phyloP scores from a whole-genome alignment of 1,140 invertebrate species.

The Drosophila sucinea region DNA sequence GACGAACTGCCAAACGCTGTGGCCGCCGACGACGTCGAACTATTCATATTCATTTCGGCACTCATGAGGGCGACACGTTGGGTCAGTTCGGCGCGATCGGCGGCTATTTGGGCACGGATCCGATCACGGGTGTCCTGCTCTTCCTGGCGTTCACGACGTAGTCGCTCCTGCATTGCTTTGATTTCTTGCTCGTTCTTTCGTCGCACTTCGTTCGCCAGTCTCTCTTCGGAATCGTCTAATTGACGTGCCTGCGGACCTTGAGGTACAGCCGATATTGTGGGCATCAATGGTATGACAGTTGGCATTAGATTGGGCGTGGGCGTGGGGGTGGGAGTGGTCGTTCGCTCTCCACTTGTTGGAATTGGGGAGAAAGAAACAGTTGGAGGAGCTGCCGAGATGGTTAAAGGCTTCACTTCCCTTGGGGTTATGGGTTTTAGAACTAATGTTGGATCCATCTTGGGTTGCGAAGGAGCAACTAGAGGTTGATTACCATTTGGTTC shows the following conservation, averaged over 20 bases:
- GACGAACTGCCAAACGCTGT: conserved; percentile 15
- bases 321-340: not conserved
- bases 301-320: conserved; percentile 1
- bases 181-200: conserved; percentile 89
- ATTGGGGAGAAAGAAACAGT: not conserved
- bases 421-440: too few species aligned
- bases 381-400: conserved; percentile 7
- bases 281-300: conserved; percentile 21
- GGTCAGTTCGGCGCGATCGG: conserved; percentile 85
- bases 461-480: too few species aligned
- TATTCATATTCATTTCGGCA: conserved; percentile 9
- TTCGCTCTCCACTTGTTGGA: not conserved
- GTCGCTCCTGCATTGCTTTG: conserved; percentile 85
- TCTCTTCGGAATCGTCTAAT: not conserved
- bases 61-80: conserved; percentile 1
- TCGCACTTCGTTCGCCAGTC: conserved; percentile 26
- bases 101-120: conserved; percentile 88
- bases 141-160: conserved; percentile 85
- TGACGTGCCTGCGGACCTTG: not conserved
- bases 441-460: too few species aligned
- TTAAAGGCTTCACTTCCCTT: too few species aligned
- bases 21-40: conserved; percentile 6
- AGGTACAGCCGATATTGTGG: conserved; percentile 6
- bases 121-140: conserved; percentile 86
- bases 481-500: too few species aligned